Evolutionary conservation across 1,140 invertebrate species (phyloP), one percentile per base, ranked within the genome.

Genomic region (Brachionus rotundiformis): DNA sequence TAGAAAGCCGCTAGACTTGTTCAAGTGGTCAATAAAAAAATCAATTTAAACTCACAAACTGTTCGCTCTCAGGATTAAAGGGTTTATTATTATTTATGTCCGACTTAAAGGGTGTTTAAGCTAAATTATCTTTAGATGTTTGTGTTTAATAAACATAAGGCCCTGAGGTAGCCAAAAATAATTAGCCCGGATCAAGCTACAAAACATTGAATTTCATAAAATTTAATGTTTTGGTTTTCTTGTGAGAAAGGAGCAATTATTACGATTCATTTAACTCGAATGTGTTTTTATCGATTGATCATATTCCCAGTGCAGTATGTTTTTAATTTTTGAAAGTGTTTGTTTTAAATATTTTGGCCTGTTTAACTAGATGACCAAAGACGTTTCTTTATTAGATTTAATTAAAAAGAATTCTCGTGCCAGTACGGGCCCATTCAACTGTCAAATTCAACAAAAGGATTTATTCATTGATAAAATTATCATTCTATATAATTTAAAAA

Each of bases 241-340:
- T 63, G 25, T 29, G 61, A 71, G 33, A 71, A 73, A 73, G 11
- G 68, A 73, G 36, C 39, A 44, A 44, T 73, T 73, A 44, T 73
- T 44, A 73, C 68, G 68, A 73, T 41, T 73, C 68, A 73, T 73
- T 73, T 44, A 73, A 73, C 39, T 73, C 36, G 68, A 73, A 73
- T 73, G 68, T 73, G 36, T 73, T 44, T n/a, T 73, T 73, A 73
- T 73, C 68, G 68, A 73, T 73, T 73, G 41, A 65, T 29, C 31
- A 29, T 36, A 68, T 68, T 36, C 63, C 33, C 31, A 19, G n/a
- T 31, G 31, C 33, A 31, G 31, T 39, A 68, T 36, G 63, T 68
- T 68, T 61, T 33, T 68, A 36, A 33, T 36, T 68, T 68, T 68
- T 68, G 23, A 31, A 63, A 33, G 63, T 68, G 63, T 68, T 68